Evolutionary conservation across 2,888 invertebrate species (phyloP).

Genomic region (Mimachlamys varia): DNA sequence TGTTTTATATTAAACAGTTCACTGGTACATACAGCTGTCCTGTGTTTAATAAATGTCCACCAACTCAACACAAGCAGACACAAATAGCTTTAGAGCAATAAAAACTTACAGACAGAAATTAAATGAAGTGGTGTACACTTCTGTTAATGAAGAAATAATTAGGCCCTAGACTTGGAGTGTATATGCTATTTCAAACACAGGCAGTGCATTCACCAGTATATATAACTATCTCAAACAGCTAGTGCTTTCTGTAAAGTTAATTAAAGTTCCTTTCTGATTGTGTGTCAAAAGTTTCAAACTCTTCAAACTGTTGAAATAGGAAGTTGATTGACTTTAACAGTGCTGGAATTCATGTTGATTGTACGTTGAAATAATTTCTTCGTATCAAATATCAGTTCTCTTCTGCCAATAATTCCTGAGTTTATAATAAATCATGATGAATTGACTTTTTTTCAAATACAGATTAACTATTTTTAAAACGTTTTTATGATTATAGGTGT

Average conservation of each 20-base stretch:
- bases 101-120: background rate
- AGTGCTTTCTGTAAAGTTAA: background rate
- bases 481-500: background rate
- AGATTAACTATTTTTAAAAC: background rate
- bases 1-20: background rate
- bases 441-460: background rate
- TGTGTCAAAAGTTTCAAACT: background rate
- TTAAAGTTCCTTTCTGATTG: constrained; percentile 1
- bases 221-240: background rate
- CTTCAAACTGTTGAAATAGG: background rate
- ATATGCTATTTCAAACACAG: background rate
- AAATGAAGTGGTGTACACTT: background rate
- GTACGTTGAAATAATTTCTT: background rate
- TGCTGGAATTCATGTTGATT: background rate
- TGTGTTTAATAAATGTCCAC: background rate
- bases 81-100: background rate
- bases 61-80: background rate
- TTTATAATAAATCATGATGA: background rate
- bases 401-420: background rate
- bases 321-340: background rate
- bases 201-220: background rate
- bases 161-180: background rate
- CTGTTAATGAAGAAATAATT: constrained; percentile 16
- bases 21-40: background rate
- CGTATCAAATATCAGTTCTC: background rate